These are phyloP conservation scores for Drosophila formosana DNA, from an alignment of 2,888 invertebrate species.

Conservation along the genomic window DNA sequence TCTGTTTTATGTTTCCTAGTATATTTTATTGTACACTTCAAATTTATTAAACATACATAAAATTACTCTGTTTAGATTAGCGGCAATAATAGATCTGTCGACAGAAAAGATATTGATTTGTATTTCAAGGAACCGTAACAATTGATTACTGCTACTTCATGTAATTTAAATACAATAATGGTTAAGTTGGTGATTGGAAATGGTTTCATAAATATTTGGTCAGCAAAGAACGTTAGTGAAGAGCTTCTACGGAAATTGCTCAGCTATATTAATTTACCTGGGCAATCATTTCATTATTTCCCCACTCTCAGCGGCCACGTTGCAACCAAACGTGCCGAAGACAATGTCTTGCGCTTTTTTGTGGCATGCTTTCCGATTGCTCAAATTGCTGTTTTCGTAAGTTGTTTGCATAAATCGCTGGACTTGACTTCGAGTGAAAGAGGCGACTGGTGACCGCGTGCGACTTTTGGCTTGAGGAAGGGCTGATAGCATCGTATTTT, in stretches of 20 bases:
- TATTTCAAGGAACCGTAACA: no score
- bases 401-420: conserved; percentile 56
- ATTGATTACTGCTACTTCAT: no score
- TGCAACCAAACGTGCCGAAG: conserved; percentile 5
- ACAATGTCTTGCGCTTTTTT: conserved; percentile 28
- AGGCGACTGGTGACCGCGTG: conserved; percentile 50
- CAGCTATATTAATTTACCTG: neutral
- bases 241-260: neutral
- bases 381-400: conserved; percentile 27
- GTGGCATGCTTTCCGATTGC: conserved; percentile 9
- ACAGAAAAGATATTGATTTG: no score
- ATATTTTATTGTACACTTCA: no score
- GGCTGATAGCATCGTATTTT: conserved; percentile 64
- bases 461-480: conserved; percentile 62
- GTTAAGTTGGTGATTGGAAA: neutral
- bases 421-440: no score
- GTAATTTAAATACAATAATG: no score
- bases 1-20: no score
- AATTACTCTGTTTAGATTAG: no score
- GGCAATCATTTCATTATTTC: conserved; percentile 4
- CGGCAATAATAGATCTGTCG: no score
- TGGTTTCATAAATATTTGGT: neutral
- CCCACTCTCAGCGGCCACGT: neutral
- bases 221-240: neutral
- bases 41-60: no score